These are phyloP conservation scores for Antheraea yamamai DNA, from an alignment of 2,888 invertebrate species.

Conservation along the genomic window DNA sequence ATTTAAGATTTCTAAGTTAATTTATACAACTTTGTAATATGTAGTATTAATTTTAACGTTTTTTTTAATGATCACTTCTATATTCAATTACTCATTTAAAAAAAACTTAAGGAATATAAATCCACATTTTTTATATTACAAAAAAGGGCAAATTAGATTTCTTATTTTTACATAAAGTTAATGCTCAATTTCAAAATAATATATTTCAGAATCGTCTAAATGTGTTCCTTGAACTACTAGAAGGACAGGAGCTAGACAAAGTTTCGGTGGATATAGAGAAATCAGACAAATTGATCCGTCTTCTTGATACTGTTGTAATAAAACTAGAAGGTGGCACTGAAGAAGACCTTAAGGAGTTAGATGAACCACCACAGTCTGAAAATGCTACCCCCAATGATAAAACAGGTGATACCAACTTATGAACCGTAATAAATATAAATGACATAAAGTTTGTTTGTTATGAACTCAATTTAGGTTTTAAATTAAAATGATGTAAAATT, in stretches of 20 bases:
- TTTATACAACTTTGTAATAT: background rate
- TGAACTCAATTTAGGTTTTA: background rate
- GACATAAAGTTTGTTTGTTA: background rate
- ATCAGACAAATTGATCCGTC: slow-evolving; percentile 89
- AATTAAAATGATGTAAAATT: slow-evolving; percentile 20
- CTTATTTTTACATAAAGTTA: background rate
- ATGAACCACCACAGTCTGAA: slow-evolving; percentile 80
- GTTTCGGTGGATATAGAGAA: slow-evolving; percentile 94
- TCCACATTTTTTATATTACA: background rate
- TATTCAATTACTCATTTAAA: too few relatives aligned
- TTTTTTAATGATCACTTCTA: too few relatives aligned
- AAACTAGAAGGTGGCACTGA: slow-evolving; percentile 96
- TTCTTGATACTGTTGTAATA: slow-evolving; percentile 98
- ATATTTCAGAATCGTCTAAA: slow-evolving; percentile 88
- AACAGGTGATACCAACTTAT: slow-evolving; percentile 43
- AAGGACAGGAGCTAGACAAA: slow-evolving; percentile 86
- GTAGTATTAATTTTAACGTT: too few relatives aligned
- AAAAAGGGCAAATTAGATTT: background rate
- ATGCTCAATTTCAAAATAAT: background rate
- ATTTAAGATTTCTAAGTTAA: background rate
- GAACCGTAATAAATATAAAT: background rate
- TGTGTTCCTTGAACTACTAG: slow-evolving; percentile 93
- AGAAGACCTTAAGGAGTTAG: slow-evolving; percentile 93
- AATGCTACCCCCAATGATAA: slow-evolving; percentile 53
- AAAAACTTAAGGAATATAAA: background rate